Base-by-base conservation (phyloP, 2,113 vertebrate genomes). In the Telmatochromis sp. region DNA sequence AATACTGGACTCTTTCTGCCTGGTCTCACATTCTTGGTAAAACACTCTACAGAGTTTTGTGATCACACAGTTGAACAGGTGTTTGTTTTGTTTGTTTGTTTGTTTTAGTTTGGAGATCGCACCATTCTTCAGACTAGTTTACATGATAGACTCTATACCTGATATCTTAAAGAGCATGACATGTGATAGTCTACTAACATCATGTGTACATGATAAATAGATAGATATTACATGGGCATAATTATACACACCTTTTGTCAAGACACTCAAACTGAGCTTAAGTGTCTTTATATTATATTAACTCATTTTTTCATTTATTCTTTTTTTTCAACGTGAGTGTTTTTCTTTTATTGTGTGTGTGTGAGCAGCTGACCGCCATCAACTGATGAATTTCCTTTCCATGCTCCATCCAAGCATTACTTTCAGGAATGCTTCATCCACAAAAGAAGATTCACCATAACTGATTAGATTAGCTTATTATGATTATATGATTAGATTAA, bases 101-200 rank as follows among this genome's bases (percentile, higher is more conserved):
- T 55, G 7, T 31, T 58, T 58, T 58, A 31, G 57, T 31, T 60
- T 60, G 15, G 28, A 0, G 26, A 19, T 33, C 8, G 3, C 14
- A 17, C 57, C 28, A 10, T 60, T 60, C 28, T 33, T 33, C 28
- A 10, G 57, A 7, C 57, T 3, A 33, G 15, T 60, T 60, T 60
- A 10, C 57, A 33, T 60, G 28, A 33, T 60, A 33, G 57, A 0
- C 28, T 33, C 2, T 10, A 2, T 60, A 60, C 57, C 15, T 33
- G 57, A 60, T 60, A 60, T 60, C 28, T 33, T 11, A 33, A 60
- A 33, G 58, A 33, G 15, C 28, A 60, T 60, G 57, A 33, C 3
- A 31, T 0, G 0, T 60, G 28, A 60, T 33, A 10, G 5, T 33
- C 0, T 60, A 60, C 28, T 60, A 60, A 33, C 5, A 4, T 60